phyloP scores from a whole-genome alignment of 2,888 invertebrate species.

The Hirtodrosophila alboralis region DNA sequence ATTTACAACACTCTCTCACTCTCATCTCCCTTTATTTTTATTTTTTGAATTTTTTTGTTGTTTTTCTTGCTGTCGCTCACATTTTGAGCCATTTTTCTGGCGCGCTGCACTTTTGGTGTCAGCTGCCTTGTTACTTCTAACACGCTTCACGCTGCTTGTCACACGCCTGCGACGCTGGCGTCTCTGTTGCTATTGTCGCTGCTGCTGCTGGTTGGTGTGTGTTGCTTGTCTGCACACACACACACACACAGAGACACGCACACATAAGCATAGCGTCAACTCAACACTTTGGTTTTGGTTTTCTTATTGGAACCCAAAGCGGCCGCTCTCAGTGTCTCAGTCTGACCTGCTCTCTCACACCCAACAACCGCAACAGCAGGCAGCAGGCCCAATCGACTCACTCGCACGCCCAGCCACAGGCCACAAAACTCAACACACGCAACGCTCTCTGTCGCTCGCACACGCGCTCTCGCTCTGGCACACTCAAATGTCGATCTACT shows the following conservation, averaged over 20 bases:
- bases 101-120: constrained; percentile 74
- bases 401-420: constrained; percentile 47
- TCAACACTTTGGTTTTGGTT: constrained; percentile 75
- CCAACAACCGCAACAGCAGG: constrained; percentile 16
- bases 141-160: constrained; percentile 69
- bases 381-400: constrained; percentile 51
- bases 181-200: constrained; percentile 51
- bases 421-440: constrained; percentile 62
- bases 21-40: background rate
- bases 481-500: constrained; percentile 31
- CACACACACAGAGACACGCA: constrained; percentile 24
- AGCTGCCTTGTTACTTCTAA: constrained; percentile 79
- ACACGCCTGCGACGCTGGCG: constrained; percentile 67
- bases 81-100: constrained; percentile 68
- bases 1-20: constrained; percentile 52
- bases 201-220: constrained; percentile 70
- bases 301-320: constrained; percentile 71
- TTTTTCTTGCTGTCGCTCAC: constrained; percentile 46
- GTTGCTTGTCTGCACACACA: constrained; percentile 40
- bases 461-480: constrained; percentile 32
- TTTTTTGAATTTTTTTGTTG: constrained; percentile 16
- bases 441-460: no score
- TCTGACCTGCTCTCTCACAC: constrained; percentile 61
- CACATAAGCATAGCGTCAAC: constrained; percentile 58
- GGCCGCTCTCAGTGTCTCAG: constrained; percentile 40